Evolutionary conservation across 2,888 invertebrate genomes (phyloP).

Genomic region (Malthinus flaveolus): DNA sequence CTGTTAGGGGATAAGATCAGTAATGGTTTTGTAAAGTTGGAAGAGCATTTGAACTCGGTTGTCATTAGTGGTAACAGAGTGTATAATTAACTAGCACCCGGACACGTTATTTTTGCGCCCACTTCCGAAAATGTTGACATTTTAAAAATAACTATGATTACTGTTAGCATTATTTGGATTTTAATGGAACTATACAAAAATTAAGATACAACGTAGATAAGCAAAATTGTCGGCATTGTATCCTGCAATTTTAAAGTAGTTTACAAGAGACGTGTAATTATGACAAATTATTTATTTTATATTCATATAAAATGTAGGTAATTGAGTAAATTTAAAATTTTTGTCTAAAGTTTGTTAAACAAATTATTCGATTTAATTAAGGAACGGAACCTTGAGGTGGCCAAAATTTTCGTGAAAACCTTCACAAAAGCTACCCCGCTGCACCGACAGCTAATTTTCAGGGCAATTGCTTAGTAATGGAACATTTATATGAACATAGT

Average conservation of each 20-base stretch:
- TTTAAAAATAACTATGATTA: slow-evolving; percentile 29
- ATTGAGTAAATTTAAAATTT: no score
- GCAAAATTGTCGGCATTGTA: slow-evolving; percentile 32
- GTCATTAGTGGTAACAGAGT: slow-evolving; percentile 29
- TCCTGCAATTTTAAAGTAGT: slow-evolving; percentile 29
- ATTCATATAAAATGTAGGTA: no score
- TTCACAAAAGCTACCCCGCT: no score
- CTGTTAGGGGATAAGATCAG: slow-evolving; percentile 4
- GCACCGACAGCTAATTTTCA: no score
- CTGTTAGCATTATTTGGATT: slow-evolving; percentile 23
- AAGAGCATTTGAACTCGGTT: slow-evolving; percentile 18
- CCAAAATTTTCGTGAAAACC: no score
- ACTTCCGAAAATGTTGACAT: slow-evolving; percentile 31
- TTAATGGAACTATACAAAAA: slow-evolving; percentile 31
- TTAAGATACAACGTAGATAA: slow-evolving; percentile 35
- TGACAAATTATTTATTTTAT: slow-evolving; percentile 18
- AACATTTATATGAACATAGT: no score
- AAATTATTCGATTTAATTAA: no score
- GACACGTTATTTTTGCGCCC: slow-evolving; percentile 24
- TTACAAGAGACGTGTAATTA: slow-evolving; percentile 24
- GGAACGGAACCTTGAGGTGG: no score
- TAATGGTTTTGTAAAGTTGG: slow-evolving; percentile 27
- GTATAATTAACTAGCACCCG: slow-evolving; percentile 25
- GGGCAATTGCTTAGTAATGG: no score
- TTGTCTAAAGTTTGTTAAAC: no score